Evolutionary conservation across 2,113 vertebrate species (phyloP).

Genomic region (Pterocles gutturalis): DNA sequence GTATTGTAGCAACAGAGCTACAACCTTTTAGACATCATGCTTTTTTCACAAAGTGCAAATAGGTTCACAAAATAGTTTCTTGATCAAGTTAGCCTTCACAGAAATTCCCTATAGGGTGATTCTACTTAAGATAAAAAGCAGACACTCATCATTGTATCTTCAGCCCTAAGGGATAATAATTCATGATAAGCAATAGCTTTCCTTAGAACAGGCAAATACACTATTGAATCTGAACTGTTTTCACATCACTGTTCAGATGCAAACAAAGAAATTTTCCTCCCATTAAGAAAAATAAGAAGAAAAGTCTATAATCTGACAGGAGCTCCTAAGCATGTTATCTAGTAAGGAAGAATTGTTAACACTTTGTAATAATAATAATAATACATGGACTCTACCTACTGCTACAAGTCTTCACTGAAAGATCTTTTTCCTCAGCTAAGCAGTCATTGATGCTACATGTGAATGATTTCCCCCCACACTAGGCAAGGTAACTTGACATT

Average conservation of each 20-base stretch:
- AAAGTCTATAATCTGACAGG: neutral
- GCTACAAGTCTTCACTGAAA: neutral
- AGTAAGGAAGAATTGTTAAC: neutral
- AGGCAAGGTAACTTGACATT: neutral
- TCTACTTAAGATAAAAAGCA: neutral
- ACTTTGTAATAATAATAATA: neutral
- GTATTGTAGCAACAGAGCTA: neutral
- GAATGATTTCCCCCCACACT: neutral
- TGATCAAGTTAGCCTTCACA: neutral
- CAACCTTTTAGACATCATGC: neutral
- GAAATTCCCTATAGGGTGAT: neutral
- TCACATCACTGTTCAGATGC: neutral
- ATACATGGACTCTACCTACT: neutral
- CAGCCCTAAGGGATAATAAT: neutral
- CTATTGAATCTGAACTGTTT: neutral
- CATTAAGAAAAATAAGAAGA: neutral
- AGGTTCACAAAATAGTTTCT: neutral
- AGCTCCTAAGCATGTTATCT: rapidly evolving
- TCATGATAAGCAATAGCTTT: neutral
- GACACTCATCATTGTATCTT: neutral
- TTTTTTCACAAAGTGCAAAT: neutral
- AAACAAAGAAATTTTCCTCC: neutral
- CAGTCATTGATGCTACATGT: neutral
- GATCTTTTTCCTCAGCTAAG: neutral
- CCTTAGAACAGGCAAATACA: neutral